Evolutionary conservation across 2,888 invertebrate species (phyloP).

Genomic region (Eremobia ochroleuca): DNA sequence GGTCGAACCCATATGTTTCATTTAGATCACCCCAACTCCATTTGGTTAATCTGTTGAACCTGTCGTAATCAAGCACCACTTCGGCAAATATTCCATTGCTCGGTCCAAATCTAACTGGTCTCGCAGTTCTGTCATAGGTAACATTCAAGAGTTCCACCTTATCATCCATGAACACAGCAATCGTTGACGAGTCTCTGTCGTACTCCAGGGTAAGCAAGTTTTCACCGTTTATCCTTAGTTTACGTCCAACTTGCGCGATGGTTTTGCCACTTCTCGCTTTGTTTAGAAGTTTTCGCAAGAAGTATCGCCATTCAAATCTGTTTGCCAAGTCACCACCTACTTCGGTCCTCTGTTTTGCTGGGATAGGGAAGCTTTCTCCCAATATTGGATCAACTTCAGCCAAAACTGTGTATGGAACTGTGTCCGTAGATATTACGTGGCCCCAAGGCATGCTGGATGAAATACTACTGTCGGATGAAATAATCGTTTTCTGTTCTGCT

Average conservation of each 20-base stretch:
- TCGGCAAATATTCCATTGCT: conserved; percentile 96
- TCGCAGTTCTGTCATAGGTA: conserved; percentile 96
- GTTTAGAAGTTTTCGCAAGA: conserved; percentile 94
- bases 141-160: conserved; percentile 96
- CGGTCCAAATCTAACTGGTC: conserved; percentile 96
- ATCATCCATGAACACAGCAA: conserved; percentile 97
- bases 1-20: conserved; percentile 97
- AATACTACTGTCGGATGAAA: conserved; percentile 96
- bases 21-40: conserved; percentile 98
- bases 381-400: conserved; percentile 96
- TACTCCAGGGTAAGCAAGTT: conserved; percentile 97
- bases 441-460: conserved; percentile 96
- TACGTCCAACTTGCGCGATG: conserved; percentile 96
- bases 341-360: conserved; percentile 97
- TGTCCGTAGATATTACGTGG: conserved; percentile 97
- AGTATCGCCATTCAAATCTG: conserved; percentile 98
- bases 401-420: conserved; percentile 96
- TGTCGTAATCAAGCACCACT: conserved; percentile 97
- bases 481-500: conserved; percentile 95
- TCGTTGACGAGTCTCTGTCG: conserved; percentile 96
- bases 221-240: conserved; percentile 97
- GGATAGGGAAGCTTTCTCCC: conserved; percentile 97
- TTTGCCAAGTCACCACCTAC: conserved; percentile 97
- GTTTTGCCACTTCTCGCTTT: conserved; percentile 92
- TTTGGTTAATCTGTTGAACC: conserved; percentile 96